A percentile compares a stretch with the other conserved stretches of the same genome.
Evolutionary conservation across 2,888 invertebrate species (phyloP).

Genomic region (Mesorhabditis belari): DNA sequence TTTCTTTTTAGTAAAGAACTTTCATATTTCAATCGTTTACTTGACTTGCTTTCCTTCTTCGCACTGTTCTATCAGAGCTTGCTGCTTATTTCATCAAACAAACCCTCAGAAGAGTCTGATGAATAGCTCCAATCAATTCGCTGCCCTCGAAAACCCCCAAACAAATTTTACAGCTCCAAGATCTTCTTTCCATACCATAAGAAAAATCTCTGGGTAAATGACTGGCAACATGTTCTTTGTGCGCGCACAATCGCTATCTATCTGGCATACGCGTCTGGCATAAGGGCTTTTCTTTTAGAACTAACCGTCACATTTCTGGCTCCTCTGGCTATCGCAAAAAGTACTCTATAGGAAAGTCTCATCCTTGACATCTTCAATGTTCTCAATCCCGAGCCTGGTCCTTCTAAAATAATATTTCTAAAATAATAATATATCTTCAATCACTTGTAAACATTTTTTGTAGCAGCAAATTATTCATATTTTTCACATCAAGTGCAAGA

Average conservation of each 20-base stretch:
- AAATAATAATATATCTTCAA: not conserved
- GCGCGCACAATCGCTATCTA: not conserved
- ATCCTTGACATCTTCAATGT: constrained; percentile 43
- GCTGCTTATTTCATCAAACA: no score
- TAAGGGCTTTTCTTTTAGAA: not conserved
- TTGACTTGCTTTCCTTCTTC: not conserved
- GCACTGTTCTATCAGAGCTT: no score
- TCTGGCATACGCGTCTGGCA: not conserved
- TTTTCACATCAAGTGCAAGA: constrained; percentile 41
- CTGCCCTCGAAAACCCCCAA: no score
- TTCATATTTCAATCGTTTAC: constrained; percentile 1
- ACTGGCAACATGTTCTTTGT: not conserved
- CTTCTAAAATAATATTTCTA: constrained; percentile 10
- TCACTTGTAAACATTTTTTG: constrained; percentile 37
- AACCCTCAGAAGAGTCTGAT: no score
- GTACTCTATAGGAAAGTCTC: constrained; percentile 43
- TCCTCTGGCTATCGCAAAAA: constrained; percentile 50
- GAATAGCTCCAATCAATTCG: no score
- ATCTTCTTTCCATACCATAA: no score
- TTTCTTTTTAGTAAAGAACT: not conserved
- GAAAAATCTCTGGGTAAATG: no score
- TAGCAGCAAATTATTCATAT: constrained; percentile 35
- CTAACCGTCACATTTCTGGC: constrained; percentile 21
- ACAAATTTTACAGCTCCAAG: no score
- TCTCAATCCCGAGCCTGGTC: constrained; percentile 23